phyloP scores from a whole-genome alignment of 2,797 vertebrate species.

The Crax fasciolata region DNA sequence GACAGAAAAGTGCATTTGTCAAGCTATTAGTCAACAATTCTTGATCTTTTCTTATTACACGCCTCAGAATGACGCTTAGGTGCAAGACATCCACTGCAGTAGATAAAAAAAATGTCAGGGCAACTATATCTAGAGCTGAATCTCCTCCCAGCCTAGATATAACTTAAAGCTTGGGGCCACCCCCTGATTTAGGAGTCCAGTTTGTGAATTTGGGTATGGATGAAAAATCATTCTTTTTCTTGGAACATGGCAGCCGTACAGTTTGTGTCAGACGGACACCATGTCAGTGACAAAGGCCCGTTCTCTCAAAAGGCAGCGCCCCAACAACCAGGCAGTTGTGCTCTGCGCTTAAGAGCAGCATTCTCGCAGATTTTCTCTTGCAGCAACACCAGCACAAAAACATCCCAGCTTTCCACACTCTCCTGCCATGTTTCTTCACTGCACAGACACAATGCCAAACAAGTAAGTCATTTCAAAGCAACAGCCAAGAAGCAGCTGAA shows the following conservation, averaged over 20 bases:
- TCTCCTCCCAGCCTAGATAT: not conserved
- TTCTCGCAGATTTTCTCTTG: not conserved
- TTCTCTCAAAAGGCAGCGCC: not conserved
- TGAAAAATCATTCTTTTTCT: not conserved
- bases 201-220: not conserved
- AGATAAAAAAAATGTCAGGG: not conserved
- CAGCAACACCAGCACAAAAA: not conserved
- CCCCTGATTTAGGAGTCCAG: not conserved
- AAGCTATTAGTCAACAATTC: not conserved
- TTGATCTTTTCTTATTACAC: not conserved
- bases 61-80: not conserved
- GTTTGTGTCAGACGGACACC: rapidly evolving
- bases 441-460: not conserved
- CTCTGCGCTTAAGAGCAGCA: not conserved
- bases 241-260: rapidly evolving
- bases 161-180: not conserved
- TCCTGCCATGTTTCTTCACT: rapidly evolving
- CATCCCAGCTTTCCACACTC: not conserved
- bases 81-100: not conserved
- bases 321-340: not conserved
- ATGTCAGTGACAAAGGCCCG: not conserved
- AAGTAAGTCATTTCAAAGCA: not conserved
- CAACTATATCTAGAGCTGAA: not conserved
- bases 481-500: not conserved
- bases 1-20: not conserved